phyloP scores from a whole-genome alignment of 2,113 vertebrate genomes.

The Chitala chitala region DNA sequence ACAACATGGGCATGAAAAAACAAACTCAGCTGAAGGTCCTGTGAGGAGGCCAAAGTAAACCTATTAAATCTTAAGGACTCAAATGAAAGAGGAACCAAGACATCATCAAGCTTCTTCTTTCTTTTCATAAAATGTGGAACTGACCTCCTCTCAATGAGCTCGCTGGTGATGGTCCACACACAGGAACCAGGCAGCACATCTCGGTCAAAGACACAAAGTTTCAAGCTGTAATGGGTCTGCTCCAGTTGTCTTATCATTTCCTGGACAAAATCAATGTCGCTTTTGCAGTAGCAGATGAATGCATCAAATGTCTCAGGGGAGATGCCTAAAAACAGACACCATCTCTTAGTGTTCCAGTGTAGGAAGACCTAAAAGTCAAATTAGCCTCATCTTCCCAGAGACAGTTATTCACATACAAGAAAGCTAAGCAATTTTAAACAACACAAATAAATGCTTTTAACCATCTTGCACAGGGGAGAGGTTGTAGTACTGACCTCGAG shows the following conservation, averaged over 20 bases:
- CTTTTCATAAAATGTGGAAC: not conserved
- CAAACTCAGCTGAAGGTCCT: too few relatives aligned
- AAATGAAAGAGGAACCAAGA: not conserved
- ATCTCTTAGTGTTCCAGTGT: not conserved
- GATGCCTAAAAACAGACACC: conserved; percentile 48
- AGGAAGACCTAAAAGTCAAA: not conserved
- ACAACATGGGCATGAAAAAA: too few relatives aligned
- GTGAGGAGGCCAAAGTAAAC: too few relatives aligned
- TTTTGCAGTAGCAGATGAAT: conserved; percentile 95
- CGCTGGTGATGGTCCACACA: conserved; percentile 89
- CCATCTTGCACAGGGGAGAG: too few relatives aligned
- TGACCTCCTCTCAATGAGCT: conserved; percentile 90
- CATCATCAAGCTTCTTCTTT: conserved; percentile 1
- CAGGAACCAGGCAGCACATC: conserved; percentile 91
- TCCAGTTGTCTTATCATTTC: conserved; percentile 93
- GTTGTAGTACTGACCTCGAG: conserved; percentile 56
- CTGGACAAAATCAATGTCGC: conserved; percentile 84
- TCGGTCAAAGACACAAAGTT: conserved; percentile 90
- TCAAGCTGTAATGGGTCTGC: conserved; percentile 75
- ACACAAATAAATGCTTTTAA: too few relatives aligned
- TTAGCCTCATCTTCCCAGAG: not conserved
- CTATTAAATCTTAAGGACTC: too few relatives aligned
- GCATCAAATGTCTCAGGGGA: conserved; percentile 82
- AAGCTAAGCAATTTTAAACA: not conserved
- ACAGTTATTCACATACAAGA: not conserved